Evolutionary conservation across 2,888 invertebrate species (phyloP).

Genomic region (Coelinius sp.): DNA sequence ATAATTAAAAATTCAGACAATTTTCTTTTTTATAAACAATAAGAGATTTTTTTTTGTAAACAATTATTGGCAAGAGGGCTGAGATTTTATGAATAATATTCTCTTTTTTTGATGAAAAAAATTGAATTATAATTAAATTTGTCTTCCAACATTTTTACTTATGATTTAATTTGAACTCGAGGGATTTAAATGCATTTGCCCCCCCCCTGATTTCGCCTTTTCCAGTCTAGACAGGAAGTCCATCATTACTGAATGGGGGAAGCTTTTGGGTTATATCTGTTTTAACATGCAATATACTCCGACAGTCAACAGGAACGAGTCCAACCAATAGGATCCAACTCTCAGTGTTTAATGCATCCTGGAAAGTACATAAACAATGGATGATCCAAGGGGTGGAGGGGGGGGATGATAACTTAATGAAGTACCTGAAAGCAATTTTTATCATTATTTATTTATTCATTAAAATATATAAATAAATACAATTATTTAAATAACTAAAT

Average conservation of each 20-base stretch:
- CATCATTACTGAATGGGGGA: slow-evolving; percentile 38
- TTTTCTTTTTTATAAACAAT: no score
- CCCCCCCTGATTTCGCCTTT: slow-evolving; percentile 11
- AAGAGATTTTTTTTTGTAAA: no score
- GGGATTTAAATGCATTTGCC: neutral
- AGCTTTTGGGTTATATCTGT: slow-evolving; percentile 18
- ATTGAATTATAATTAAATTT: neutral
- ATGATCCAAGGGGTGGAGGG: neutral
- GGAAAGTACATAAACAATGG: neutral
- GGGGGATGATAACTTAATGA: no score
- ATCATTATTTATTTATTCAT: no score
- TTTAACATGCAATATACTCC: slow-evolving; percentile 5
- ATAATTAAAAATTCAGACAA: no score
- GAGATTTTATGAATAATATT: no score
- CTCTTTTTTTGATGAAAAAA: neutral
- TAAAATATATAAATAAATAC: no score
- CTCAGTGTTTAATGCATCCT: neutral
- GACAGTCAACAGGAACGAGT: neutral
- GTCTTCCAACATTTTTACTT: neutral
- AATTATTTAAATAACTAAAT: no score
- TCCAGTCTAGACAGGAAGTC: slow-evolving; percentile 45
- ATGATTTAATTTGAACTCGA: neutral
- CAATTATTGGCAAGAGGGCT: no score
- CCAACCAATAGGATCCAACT: neutral
- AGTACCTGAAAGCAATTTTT: no score